A percentile compares a stretch with the other conserved stretches of the same genome.
These are phyloP conservation scores for Mormyrops boulengeri DNA, from an alignment of 2,797 vertebrate species.

Conservation along the genomic window DNA sequence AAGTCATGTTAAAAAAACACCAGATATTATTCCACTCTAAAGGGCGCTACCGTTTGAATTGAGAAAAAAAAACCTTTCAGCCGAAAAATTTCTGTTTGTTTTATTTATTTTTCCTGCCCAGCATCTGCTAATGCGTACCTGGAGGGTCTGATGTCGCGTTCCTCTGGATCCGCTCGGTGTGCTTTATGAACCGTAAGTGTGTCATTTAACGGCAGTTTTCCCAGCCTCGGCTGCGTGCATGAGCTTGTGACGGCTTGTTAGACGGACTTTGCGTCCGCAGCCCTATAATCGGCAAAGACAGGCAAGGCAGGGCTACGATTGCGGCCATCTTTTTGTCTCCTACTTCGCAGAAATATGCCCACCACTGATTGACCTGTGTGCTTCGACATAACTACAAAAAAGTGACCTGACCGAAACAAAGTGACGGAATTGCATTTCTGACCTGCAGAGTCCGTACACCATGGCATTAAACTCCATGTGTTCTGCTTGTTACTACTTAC, in stretches of 20 bases:
- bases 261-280: not conserved
- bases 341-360: not conserved
- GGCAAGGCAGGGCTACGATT: not conserved
- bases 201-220: conserved; percentile 13
- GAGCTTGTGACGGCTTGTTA: conserved; percentile 17
- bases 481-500: too few relatives aligned
- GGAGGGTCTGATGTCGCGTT: not conserved
- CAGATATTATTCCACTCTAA: not conserved
- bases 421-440: not conserved
- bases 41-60: not conserved
- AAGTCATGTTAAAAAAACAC: not conserved
- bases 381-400: not conserved
- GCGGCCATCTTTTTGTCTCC: not conserved
- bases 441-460: not conserved
- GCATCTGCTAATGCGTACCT: conserved; percentile 17
- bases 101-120: not conserved
- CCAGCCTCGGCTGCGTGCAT: not conserved
- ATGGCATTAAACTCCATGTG: not conserved
- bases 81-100: not conserved
- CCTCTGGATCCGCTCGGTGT: conserved; percentile 7
- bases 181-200: conserved; percentile 25
- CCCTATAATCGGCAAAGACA: not conserved
- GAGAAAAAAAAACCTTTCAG: not conserved
- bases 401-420: too few relatives aligned
- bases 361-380: not conserved